Evolutionary conservation across 1,140 invertebrate genomes (phyloP), one percentile per base, ranked within the genome.

Genomic region (Drosophila watanabei): DNA sequence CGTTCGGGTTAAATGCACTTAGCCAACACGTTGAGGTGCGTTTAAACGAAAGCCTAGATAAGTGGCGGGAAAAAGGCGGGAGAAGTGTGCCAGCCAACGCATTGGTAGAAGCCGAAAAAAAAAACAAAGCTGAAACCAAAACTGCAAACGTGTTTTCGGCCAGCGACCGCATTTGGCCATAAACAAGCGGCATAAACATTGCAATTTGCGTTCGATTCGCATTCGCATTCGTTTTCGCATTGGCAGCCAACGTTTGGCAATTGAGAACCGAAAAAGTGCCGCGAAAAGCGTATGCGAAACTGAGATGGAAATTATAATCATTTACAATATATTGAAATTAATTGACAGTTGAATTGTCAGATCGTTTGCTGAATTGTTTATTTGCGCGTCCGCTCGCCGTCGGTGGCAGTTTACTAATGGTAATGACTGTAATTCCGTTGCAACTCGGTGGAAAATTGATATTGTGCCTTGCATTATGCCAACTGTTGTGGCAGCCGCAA

Each of bases 261-360:
- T 60, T 72, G 57, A 78, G 68, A 68, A 39, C 43, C 54, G 45
- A 57, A 71, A 79, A 72, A 72, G n/a, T 39, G 43, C 63, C 39
- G 68, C 63, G 63, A 48, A 35, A 70, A 69, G 43, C 41, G 63
- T 37, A 48, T 18, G 35, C 45, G 70, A 45, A 61, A 73, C 71
- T 39, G 52, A 75, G 46, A 58, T 70, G 63, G 68, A 89, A 89
- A 89, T 89, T 86, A 90, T 90, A 82, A 90, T 82, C 82, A 86
- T 90, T 86, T 90, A 90, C 86, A 90, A 90, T 90, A 91, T 91
- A 90, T 91, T 90, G 87, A 86, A 90, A 90, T 90, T 91, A 90
- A 90, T 90, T 90, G 86, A 90, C 86, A 90, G 76, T 77, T 82
- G 86, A 90, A 91, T 90, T 90, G 86, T 86, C 86, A 90, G 82